phyloP scores from a whole-genome alignment of 2,113 vertebrate species.

The Nibea albiflora region DNA sequence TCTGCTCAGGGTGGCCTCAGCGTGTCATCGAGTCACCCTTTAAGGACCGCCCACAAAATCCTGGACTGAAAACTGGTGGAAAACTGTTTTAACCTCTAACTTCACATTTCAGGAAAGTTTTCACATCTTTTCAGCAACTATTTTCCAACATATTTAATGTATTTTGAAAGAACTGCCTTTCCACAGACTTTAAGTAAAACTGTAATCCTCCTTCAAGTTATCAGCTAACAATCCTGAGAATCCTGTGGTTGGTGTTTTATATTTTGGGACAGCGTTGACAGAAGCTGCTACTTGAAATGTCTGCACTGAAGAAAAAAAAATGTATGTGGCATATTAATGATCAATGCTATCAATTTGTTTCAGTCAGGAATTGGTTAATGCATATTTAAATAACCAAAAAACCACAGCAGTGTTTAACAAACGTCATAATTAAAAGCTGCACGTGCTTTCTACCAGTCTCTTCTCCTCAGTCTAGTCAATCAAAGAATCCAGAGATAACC shows the following conservation, averaged over 20 bases:
- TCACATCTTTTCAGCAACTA: too few species aligned
- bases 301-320: not conserved
- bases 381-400: not conserved
- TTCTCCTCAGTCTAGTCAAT: not conserved
- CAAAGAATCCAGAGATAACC: not conserved
- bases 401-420: not conserved
- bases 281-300: not conserved
- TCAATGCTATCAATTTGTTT: not conserved
- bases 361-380: not conserved
- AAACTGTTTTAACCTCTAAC: too few species aligned
- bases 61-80: too few species aligned
- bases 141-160: too few species aligned
- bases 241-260: not conserved
- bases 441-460: not conserved
- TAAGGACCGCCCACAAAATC: too few species aligned
- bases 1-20: too few species aligned
- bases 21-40: too few species aligned
- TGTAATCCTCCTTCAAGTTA: not conserved
- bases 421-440: not conserved
- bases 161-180: too few species aligned
- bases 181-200: too few species aligned
- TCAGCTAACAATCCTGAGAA: not conserved
- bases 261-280: not conserved
- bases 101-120: too few species aligned
- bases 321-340: not conserved